Base-by-base conservation (phyloP, 2,113 vertebrate genomes). In the Atlantisia rogersi region DNA sequence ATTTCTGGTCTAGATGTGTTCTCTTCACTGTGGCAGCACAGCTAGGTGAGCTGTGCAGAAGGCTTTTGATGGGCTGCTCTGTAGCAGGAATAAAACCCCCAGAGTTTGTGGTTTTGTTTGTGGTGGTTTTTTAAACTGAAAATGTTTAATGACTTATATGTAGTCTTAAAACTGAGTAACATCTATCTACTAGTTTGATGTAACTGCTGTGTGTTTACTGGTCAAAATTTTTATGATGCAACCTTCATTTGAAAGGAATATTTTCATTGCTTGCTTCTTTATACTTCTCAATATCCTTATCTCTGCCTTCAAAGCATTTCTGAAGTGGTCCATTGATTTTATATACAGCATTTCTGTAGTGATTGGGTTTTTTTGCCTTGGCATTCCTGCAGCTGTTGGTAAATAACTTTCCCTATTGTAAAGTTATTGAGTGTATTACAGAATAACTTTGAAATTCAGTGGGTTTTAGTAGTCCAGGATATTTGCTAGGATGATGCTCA, bases 131-230 rank as follows among this genome's bases (percentile, higher is more conserved):
- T 68, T 15, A n/a, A 46, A 31, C 12, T 39, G 35, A 52, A 77
- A n/a, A 9, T 5, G 4, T 55, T 60, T 10, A 1, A 9, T 31
- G 7, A 19, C 11, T 37, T 40, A 11, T 0, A 11, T 31, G 12
- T 56, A n/a, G 5, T 46, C 32, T 71, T 13, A 62, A n/a, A 78
- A 48, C 10, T 56, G 14, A 16, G 5, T 86, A 37, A 18, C 17
- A 37, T 69, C 25, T 85, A 5, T 4, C 2, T 39, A 44, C 15
- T 44, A 15, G 42, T 44, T 44, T 44, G 42, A 42, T 42, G 44
- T 46, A 46, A 46, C 44, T 46, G 44, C 44, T 46, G 16, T 46
- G 14, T 65, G 14, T 31, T 86, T 42, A 18, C 59, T 69, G 16
- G 9, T 86, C 13, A 22, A 10, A 55, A 37, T 11, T 81, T 92